Evolutionary conservation across 2,888 invertebrate genomes (phyloP), one percentile per base, ranked within the genome.

Genomic region (Melitaea athalia): DNA sequence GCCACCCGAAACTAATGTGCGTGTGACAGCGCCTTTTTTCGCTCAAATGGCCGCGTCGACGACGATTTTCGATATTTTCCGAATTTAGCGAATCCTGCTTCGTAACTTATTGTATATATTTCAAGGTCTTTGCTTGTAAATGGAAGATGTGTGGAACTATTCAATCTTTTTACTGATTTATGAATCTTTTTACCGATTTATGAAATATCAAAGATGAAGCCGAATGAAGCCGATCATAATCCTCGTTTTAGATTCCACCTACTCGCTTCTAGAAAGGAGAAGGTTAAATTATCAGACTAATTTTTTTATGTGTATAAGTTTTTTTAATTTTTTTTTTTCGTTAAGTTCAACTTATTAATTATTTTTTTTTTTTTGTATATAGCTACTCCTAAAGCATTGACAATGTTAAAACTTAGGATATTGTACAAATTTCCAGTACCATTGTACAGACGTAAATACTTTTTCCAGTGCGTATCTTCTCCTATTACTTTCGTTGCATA

Each of bases 1-100:
- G 73, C 61, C 75, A 59, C 67, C 70, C 76, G 72, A 77, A 78
- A 81, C 75, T 81, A 79, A 81, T 84, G 79, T 74, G 63, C 67
- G 70, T 69, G 74, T 68, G 73, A 74, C 73, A 77, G 78, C 79
- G 79, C 78, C 78, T 76, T 77, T 79, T 78, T 64, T 70, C 70
- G 55, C 64, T 69, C 59, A 67, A 72, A 72, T 71, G 45, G 59
- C 47, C 52, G 42, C 59, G 45, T 63, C 45, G 24, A 45, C 52
- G 57, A 17, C 63, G 63, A 64, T 62, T 63, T 67, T 55, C 38
- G 63, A 71, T 66, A 71, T 74, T 63, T 67, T 50, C 52, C 43
- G 50, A 71, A 68, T 49, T 63, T 52, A 52, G 31, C 59, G 49
- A 50, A 59, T 65, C 61, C 14, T 38, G 38, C 33, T n/a, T 38